phyloP scores from a whole-genome alignment of 2,113 vertebrate species.

The Scortum barcoo region DNA sequence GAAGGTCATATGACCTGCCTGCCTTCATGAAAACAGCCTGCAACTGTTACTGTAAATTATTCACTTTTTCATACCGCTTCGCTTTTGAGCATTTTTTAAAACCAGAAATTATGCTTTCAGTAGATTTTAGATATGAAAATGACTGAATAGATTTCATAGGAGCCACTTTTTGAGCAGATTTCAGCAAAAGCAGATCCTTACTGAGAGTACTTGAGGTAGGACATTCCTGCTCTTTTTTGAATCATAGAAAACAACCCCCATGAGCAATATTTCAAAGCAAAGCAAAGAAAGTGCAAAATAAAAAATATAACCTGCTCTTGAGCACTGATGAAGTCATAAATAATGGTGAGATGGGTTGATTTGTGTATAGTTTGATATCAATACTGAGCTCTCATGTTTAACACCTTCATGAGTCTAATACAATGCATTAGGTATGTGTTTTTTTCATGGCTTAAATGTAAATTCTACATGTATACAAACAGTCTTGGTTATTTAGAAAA shows the following conservation, averaged over 20 bases:
- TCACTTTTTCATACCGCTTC: background rate
- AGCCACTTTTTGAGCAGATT: background rate
- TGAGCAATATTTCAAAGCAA: background rate
- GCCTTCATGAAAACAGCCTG: background rate
- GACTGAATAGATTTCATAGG: background rate
- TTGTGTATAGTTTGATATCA: too few relatives aligned
- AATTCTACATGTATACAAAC: too few relatives aligned
- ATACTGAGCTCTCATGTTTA: too few relatives aligned
- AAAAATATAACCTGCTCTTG: too few relatives aligned
- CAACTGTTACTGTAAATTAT: background rate
- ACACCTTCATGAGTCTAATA: too few relatives aligned
- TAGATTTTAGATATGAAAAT: constrained; percentile 1
- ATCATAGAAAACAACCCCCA: background rate
- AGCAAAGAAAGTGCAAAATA: background rate
- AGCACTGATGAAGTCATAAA: too few relatives aligned
- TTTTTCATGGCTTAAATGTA: too few relatives aligned
- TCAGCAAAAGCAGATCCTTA: background rate
- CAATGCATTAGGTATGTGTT: too few relatives aligned
- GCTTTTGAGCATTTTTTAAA: background rate
- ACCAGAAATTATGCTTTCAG: too few relatives aligned
- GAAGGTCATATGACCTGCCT: constrained; percentile 24
- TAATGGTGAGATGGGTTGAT: too few relatives aligned
- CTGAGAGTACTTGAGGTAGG: background rate
- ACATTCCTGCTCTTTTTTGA: background rate
- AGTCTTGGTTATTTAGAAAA: too few relatives aligned